These are phyloP conservation scores for Chlamydotis undulata DNA, from an alignment of 2,113 vertebrate genomes.

Conservation along the genomic window DNA sequence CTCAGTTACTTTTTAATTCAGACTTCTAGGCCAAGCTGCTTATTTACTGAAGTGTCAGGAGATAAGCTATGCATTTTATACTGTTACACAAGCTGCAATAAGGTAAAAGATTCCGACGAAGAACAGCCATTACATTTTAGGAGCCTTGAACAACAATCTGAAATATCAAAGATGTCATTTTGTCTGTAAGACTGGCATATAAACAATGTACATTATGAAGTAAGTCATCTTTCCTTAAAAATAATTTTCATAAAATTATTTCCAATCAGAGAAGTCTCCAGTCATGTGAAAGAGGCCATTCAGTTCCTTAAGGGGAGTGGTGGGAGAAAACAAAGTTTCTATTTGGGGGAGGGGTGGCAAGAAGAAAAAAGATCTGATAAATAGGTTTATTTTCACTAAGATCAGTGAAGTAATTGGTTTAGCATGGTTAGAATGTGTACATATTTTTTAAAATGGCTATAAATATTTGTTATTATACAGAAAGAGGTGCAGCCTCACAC, in stretches of 20 bases:
- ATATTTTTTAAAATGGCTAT: neutral
- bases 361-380: neutral
- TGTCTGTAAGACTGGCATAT: neutral
- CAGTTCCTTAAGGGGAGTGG: neutral
- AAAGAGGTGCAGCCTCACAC: neutral
- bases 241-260: neutral
- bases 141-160: neutral
- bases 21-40: neutral
- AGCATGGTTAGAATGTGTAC: neutral
- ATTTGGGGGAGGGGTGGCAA: rapidly evolving
- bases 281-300: neutral
- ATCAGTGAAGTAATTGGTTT: neutral
- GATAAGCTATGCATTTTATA: neutral
- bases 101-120: neutral
- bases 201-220: neutral
- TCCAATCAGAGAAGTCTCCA: neutral
- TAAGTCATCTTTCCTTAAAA: neutral
- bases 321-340: neutral
- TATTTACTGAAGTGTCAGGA: neutral
- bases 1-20: neutral
- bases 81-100: neutral
- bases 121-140: neutral
- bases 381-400: neutral
- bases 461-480: neutral
- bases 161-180: neutral